Conservation (phyloP, 2,113 vertebrate genomes). For the Rousettus leschenaultii region DNA sequence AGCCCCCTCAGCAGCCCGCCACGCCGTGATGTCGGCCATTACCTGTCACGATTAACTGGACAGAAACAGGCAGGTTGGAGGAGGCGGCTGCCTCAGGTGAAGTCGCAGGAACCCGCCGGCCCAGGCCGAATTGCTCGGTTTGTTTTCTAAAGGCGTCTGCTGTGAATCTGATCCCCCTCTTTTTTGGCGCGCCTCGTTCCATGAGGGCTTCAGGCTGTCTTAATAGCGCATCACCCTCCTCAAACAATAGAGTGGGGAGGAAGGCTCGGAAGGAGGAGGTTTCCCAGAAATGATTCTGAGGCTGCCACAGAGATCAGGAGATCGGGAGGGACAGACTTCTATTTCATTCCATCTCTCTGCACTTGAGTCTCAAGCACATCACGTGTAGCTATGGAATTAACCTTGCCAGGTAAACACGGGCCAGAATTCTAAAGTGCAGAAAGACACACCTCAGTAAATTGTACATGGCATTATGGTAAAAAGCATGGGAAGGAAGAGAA, state of each 20-base stretch:
- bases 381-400: background rate
- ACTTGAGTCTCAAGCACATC: background rate
- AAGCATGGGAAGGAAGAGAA: background rate
- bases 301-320: background rate
- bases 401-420: background rate
- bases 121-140: background rate
- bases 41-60: background rate
- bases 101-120: rapidly evolving
- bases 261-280: background rate
- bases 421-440: background rate
- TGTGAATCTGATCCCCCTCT: background rate
- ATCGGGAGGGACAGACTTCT: background rate
- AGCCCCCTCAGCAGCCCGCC: no score
- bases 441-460: background rate
- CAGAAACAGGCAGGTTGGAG: background rate
- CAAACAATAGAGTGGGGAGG: background rate
- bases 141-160: background rate
- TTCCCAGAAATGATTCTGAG: background rate
- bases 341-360: background rate
- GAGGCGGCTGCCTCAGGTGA: rapidly evolving
- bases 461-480: background rate
- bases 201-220: background rate
- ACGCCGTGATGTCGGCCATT: background rate
- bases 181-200: background rate
- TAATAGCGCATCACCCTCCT: background rate